These are phyloP conservation scores for Octodon degus DNA, from an alignment of 2,113 vertebrate genomes.

Conservation along the genomic window DNA sequence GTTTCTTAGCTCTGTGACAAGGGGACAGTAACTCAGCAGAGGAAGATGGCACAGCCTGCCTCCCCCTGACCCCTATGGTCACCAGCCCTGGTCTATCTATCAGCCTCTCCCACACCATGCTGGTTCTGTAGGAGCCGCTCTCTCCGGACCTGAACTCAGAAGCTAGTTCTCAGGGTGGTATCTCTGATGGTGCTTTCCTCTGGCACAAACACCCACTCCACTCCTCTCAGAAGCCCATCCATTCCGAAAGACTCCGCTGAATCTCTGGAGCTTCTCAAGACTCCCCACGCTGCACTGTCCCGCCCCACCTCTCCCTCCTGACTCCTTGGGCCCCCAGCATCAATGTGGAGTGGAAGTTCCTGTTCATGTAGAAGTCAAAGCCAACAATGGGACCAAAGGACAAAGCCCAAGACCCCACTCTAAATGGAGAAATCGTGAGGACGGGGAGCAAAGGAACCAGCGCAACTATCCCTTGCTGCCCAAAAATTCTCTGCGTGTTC, in stretches of 20 bases:
- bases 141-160: not conserved
- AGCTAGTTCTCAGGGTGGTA: not conserved
- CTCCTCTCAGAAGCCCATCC: not conserved
- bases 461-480: not conserved
- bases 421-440: not conserved
- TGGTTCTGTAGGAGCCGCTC: not conserved
- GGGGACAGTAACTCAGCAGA: not conserved
- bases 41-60: not conserved
- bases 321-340: not conserved
- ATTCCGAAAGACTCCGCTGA: not conserved
- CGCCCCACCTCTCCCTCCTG: not conserved
- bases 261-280: not conserved
- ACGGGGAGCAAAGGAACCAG: not conserved
- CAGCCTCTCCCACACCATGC: not conserved
- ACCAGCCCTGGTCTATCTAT: not conserved
- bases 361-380: not conserved
- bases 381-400: not conserved
- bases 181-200: not conserved
- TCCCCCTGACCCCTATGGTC: not conserved
- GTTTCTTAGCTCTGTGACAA: not conserved
- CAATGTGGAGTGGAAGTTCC: not conserved
- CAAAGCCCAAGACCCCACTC: not conserved
- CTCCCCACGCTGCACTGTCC: not conserved
- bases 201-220: not conserved
- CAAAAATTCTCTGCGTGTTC: not conserved